Evolutionary conservation across 2,888 invertebrate genomes (phyloP), one percentile per base, ranked within the genome.

Genomic region (Nomada ruficornis): DNA sequence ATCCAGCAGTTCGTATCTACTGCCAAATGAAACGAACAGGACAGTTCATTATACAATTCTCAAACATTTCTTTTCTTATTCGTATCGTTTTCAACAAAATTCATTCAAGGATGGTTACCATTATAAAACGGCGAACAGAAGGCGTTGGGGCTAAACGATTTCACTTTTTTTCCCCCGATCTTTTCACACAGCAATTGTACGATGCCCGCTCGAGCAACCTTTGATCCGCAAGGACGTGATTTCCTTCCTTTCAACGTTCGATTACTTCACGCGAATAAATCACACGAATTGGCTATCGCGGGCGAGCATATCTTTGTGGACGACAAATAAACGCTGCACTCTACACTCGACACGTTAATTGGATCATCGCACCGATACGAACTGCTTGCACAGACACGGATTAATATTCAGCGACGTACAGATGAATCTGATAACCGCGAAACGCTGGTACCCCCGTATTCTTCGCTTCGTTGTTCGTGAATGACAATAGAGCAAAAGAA

Each of bases 241-340:
- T 73, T 70, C 52, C 69, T 80, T 59, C 80, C 80, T 64, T 69
- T 79, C 72, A 36, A 67, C 73, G 67, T 18, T 2, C 55, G 54
- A 68, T 68, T 52, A 78, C 50, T 68, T 54, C 55, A 54, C 71
- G 64, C 64, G 64, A 80, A 74, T 79, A 72, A 79, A 77, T 80
- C 80, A 47, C 78, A 44, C 60, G 64, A 65, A 60, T 26, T 54
- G 64, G 29, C 64, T 50, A 52, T 57, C 64, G 57, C 70, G 50
- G 44, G 26, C 50, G 47, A 80, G 64, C 63, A 65, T 64, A 77
- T 77, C 60, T 54, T 52, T 36, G 15, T 11, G 50, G 64, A 64
- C 64, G 50, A 79, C 77, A 70, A 77, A 77, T 3, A 80, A 60
- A 57, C 70, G 65, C 18, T 13, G 57, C 60, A 77, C 63, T 13